A percentile compares a stretch with the other conserved stretches of the same genome.
Evolutionary conservation across 2,888 invertebrate genomes (phyloP).

Genomic region (Junonia oenone): DNA sequence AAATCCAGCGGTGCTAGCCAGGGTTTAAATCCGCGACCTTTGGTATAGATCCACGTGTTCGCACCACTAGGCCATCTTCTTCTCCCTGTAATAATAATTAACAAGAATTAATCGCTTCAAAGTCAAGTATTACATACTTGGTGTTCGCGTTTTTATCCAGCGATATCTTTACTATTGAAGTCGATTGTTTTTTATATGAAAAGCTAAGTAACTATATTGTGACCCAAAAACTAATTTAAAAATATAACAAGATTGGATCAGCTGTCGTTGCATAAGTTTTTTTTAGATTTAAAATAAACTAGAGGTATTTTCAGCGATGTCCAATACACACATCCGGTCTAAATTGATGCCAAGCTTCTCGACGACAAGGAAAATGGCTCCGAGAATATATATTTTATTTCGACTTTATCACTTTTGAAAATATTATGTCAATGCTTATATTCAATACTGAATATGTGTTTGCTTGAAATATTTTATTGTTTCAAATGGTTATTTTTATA

Average conservation of each 20-base stretch:
- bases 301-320: conserved; percentile 10
- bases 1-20: too few species aligned
- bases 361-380: not conserved
- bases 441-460: not conserved
- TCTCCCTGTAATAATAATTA: too few species aligned
- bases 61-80: too few species aligned
- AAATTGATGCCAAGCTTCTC: conserved; percentile 19
- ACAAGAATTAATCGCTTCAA: too few species aligned
- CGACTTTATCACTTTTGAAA: not conserved
- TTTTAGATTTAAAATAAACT: conserved; percentile 9
- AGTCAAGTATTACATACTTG: too few species aligned
- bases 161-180: too few species aligned
- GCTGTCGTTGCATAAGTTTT: conserved; percentile 1
- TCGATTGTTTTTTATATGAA: too few species aligned
- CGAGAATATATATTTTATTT: not conserved
- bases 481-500: too few species aligned
- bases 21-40: too few species aligned
- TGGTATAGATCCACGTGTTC: too few species aligned
- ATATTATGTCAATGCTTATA: not conserved
- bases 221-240: not conserved
- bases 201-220: too few species aligned
- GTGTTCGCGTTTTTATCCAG: too few species aligned
- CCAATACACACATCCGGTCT: conserved; percentile 17
- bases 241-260: not conserved
- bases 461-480: not conserved